Evolutionary conservation across 2,888 invertebrate genomes (phyloP).

Genomic region (Lasioglossum figueresi): DNA sequence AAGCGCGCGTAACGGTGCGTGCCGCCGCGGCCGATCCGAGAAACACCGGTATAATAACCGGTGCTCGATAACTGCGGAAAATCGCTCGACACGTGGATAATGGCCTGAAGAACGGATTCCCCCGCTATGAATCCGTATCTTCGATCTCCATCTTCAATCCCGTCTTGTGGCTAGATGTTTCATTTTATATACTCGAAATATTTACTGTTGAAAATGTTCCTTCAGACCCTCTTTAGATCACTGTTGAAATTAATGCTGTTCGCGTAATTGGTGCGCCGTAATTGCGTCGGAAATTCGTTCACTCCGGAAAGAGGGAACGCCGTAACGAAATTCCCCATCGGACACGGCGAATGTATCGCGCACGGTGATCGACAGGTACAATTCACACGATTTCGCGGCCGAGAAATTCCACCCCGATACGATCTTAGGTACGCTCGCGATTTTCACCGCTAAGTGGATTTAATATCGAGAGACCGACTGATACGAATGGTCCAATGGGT

Average conservation of each 20-base stretch:
- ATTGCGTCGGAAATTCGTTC: conserved; percentile 18
- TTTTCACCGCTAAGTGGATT: conserved; percentile 56
- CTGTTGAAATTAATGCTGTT: background rate
- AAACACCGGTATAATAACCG: conserved; percentile 24
- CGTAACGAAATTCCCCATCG: conserved; percentile 33
- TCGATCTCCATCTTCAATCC: background rate
- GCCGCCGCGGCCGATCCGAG: conserved; percentile 65
- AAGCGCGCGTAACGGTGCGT: conserved; percentile 62
- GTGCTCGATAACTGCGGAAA: conserved; percentile 25
- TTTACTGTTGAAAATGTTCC: background rate
- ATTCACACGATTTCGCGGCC: conserved; percentile 39
- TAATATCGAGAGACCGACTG: conserved; percentile 43
- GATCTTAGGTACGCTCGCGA: conserved; percentile 37
- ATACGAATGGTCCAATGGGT: conserved; percentile 26
- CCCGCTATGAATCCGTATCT: background rate
- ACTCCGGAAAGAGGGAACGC: conserved; percentile 9
- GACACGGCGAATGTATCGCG: conserved; percentile 32
- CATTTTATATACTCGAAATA: background rate
- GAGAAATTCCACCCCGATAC: conserved; percentile 59
- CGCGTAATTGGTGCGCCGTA: conserved; percentile 31
- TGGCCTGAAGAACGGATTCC: background rate
- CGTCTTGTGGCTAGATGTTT: background rate
- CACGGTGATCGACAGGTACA: conserved; percentile 54
- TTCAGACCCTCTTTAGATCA: background rate
- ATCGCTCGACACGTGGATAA: conserved; percentile 10